phyloP scores from a whole-genome alignment of 2,113 vertebrate genomes.

The Thryonomys swinderianus region DNA sequence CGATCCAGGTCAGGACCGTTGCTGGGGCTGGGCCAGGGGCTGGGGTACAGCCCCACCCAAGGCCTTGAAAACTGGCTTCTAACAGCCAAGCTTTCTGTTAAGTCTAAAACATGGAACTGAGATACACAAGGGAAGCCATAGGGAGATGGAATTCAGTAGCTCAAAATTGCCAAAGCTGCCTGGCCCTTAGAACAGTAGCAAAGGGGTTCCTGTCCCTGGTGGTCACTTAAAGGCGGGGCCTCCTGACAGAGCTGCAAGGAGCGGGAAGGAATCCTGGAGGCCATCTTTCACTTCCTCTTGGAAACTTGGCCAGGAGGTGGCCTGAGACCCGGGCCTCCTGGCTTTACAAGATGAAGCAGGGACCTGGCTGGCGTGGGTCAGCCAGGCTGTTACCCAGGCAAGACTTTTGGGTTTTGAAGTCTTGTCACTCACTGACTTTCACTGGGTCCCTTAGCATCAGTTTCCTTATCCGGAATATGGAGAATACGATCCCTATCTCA shows the following conservation, averaged over 20 bases:
- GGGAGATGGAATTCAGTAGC: not conserved
- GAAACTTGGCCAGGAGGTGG: too few relatives aligned
- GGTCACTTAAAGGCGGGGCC: not conserved
- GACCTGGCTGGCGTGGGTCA: not conserved
- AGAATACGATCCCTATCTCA: not conserved
- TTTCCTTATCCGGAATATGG: not conserved
- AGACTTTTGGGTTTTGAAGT: not conserved
- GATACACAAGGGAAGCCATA: not conserved
- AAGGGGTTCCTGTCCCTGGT: not conserved
- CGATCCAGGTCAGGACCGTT: conserved; percentile 91
- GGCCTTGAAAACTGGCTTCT: not conserved
- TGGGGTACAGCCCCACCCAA: not conserved
- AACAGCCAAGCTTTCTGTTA: not conserved
- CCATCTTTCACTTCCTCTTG: not conserved
- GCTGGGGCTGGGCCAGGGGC: not conserved
- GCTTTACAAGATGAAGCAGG: not conserved
- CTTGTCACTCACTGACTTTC: not conserved
- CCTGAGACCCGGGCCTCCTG: not conserved
- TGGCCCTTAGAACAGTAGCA: not conserved
- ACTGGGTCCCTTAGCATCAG: not conserved
- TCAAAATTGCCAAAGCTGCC: not conserved
- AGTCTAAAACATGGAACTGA: not conserved
- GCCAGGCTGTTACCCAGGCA: not conserved
- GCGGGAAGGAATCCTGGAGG: not conserved
- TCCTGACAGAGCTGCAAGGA: not conserved